Evolutionary conservation across 2,113 vertebrate species (phyloP).

Genomic region (Peromyscus californicus): DNA sequence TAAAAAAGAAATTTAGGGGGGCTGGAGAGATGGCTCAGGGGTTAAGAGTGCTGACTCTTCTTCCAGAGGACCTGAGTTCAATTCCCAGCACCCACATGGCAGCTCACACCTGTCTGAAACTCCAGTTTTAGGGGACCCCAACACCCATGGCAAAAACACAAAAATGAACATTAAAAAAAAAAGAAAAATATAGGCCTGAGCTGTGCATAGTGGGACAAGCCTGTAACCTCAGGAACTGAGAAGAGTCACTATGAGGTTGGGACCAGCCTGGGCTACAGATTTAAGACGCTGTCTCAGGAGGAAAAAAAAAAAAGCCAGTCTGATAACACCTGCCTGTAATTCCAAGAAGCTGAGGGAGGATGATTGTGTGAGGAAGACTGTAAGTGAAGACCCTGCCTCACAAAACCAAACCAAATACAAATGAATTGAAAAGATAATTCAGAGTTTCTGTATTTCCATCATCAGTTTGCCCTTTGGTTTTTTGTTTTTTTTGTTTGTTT

Average conservation of each 20-base stretch:
- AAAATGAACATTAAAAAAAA: too few species aligned
- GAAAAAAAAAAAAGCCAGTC: not conserved
- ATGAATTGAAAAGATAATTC: not conserved
- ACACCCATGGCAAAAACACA: too few species aligned
- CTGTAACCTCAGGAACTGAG: not conserved
- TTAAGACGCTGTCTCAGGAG: not conserved
- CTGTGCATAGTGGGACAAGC: not conserved
- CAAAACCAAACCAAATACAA: not conserved
- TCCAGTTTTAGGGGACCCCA: too few species aligned
- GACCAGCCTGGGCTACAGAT: not conserved
- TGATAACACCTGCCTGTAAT: not conserved
- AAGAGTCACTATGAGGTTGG: not conserved
- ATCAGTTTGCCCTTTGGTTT: not conserved
- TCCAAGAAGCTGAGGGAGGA: not conserved
- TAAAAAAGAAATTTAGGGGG: too few species aligned
- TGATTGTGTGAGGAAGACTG: not conserved
- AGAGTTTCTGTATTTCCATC: not conserved
- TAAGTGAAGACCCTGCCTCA: not conserved
- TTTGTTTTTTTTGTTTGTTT: too few species aligned
- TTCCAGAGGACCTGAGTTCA: too few species aligned
- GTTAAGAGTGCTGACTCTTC: too few species aligned
- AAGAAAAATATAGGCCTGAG: not conserved
- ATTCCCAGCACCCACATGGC: too few species aligned
- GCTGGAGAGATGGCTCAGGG: too few species aligned
- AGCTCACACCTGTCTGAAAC: too few species aligned